A percentile compares a stretch with the other conserved stretches of the same genome.
Conservation (phyloP, 1,140 invertebrate genomes). For the Dreissena rostriformis region DNA sequence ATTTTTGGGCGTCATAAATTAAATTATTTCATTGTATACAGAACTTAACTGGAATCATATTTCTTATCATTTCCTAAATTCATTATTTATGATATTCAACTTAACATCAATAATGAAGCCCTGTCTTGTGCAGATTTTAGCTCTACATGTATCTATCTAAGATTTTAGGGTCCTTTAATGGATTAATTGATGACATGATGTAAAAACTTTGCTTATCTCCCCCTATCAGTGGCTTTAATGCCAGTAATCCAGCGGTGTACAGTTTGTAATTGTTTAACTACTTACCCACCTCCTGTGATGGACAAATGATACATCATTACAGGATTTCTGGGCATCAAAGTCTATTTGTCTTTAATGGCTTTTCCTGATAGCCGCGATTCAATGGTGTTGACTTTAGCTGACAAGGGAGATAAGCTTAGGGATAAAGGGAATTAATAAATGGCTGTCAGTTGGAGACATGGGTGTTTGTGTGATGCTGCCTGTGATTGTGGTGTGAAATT, state of each 20-base stretch:
- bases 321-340: constrained; percentile 31
- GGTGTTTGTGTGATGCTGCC: background rate
- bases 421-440: background rate
- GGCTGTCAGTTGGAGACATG: background rate
- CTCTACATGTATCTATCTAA: background rate
- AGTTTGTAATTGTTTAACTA: constrained; percentile 3
- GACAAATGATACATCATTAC: constrained; percentile 5
- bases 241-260: background rate
- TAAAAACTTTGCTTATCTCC: background rate
- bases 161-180: background rate
- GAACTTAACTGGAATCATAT: background rate
- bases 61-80: background rate
- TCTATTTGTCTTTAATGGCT: constrained; percentile 44
- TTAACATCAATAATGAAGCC: background rate
- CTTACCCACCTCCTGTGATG: background rate
- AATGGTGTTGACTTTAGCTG: constrained; percentile 30
- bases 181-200: background rate
- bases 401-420: constrained; percentile 31
- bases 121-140: background rate
- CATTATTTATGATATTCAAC: background rate
- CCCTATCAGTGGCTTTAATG: background rate
- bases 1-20: background rate
- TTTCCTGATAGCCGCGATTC: background rate
- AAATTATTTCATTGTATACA: background rate
- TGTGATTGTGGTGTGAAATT: no score